phyloP scores from a whole-genome alignment of 1,140 invertebrate species.

The Periplaneta americana region DNA sequence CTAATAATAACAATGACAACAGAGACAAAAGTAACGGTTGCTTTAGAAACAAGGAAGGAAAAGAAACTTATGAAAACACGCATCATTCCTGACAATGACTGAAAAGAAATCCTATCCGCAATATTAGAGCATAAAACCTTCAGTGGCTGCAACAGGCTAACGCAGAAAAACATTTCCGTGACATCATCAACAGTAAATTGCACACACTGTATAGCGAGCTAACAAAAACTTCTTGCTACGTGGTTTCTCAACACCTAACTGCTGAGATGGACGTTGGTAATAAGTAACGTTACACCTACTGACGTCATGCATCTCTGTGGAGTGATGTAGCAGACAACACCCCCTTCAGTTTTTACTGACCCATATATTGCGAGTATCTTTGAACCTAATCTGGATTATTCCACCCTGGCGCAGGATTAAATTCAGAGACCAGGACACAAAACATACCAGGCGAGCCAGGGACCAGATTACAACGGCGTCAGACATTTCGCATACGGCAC shows the following conservation, averaged over 20 bases:
- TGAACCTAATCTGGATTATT: background rate
- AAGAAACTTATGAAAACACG: no score
- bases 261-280: background rate
- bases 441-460: background rate
- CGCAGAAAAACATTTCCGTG: no score
- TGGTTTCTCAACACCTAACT: background rate
- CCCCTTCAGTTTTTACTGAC: background rate
- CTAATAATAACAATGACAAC: no score
- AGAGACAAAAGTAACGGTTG: no score
- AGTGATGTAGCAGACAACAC: background rate
- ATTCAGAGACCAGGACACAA: background rate
- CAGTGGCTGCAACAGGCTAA: no score
- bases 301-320: background rate
- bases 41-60: no score
- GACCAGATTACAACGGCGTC: background rate
- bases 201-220: no score
- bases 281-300: background rate
- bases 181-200: no score
- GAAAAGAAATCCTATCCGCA: no score
- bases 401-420: background rate
- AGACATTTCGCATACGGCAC: background rate
- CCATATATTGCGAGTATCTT: background rate
- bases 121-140: no score
- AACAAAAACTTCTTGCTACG: no score
- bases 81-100: no score